Evolutionary conservation across 2,113 vertebrate genomes (phyloP), one percentile per base, ranked within the genome.

Genomic region (Mionectes macconnelli): DNA sequence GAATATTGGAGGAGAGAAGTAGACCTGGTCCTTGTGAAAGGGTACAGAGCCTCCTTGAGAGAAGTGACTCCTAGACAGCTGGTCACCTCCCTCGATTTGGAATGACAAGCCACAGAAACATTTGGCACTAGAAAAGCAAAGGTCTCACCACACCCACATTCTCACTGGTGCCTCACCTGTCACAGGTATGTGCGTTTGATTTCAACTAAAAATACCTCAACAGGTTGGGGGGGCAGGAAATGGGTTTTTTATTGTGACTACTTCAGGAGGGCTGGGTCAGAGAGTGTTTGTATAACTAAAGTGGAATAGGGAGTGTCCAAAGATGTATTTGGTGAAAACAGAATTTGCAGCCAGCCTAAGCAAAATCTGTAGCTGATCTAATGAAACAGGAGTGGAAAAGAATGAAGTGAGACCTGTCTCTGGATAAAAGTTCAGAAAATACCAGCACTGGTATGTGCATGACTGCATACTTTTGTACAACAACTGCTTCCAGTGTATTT

Each of bases 181-280:
- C 79, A 77, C 77, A 98, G 96, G 96, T 95, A 98, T 98, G 97
- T 86, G 55, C 60, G 62, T 87, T 96, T 42, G 92, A 19, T 86
- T 79, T 86, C 81, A 90, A 66, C 97, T 97, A 97, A 98, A 98
- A 98, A 97, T 98, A 97, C 59, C 87, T 88, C 57, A 72, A 77
- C 73, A 45, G 59, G 79, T 93, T 95, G 69, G 88, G 97, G 88
- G 53, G 86, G 28, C 75, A 88, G 92, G 88, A 97, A 95, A 78
- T 86, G 24, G 42, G n/a, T n/a, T 93, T 94, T 85, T 92, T 92
- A 87, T 30, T 87, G 86, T 93, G 95, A 69, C 57, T 86, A 37
- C 9, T 5, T 69, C 45, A 47, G 19, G 19, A 76, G 66, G n/a
- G 42, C 47, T 79, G 42, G 60, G 42, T 80, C 64, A 31, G 73